Conservation (phyloP, 2,888 invertebrate species). For the Odontocolon sp. region DNA sequence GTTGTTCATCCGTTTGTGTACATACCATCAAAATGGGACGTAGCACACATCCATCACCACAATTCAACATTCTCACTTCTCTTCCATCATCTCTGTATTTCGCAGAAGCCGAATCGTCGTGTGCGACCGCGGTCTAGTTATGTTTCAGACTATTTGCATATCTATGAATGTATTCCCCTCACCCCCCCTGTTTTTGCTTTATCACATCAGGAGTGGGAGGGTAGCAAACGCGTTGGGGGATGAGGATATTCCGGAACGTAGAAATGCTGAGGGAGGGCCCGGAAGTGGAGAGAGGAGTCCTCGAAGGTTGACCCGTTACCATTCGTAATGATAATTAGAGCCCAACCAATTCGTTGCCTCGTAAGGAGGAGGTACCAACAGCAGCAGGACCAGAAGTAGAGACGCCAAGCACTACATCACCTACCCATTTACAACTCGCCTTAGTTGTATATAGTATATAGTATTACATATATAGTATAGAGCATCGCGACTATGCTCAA, state of each 20-base stretch:
- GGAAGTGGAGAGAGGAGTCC: neutral
- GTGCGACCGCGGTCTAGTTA: neutral
- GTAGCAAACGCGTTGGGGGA: neutral
- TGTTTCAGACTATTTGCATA: slow-evolving; percentile 53
- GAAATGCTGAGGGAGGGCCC: neutral
- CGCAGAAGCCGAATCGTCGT: neutral
- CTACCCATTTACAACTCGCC: slow-evolving; percentile 44
- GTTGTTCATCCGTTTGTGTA: no score
- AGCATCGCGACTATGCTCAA: neutral
- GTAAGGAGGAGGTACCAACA: slow-evolving; percentile 30
- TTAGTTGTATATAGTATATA: neutral
- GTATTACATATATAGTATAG: neutral
- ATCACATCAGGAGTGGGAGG: neutral
- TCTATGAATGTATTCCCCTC: neutral
- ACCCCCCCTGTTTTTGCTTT: no score
- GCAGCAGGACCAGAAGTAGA: neutral
- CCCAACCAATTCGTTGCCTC: slow-evolving; percentile 39
- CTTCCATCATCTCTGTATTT: no score
- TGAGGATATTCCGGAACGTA: neutral
- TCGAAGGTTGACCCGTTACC: slow-evolving; percentile 29
- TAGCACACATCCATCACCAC: neutral
- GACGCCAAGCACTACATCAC: slow-evolving; percentile 25
- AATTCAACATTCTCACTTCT: neutral
- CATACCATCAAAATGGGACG: no score
- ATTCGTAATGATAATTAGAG: slow-evolving; percentile 55